Percentiles rank a stretch among this genome's conserved stretches.
phyloP scores from a whole-genome alignment of 2,797 vertebrate genomes.

The Sebastes dallii region DNA sequence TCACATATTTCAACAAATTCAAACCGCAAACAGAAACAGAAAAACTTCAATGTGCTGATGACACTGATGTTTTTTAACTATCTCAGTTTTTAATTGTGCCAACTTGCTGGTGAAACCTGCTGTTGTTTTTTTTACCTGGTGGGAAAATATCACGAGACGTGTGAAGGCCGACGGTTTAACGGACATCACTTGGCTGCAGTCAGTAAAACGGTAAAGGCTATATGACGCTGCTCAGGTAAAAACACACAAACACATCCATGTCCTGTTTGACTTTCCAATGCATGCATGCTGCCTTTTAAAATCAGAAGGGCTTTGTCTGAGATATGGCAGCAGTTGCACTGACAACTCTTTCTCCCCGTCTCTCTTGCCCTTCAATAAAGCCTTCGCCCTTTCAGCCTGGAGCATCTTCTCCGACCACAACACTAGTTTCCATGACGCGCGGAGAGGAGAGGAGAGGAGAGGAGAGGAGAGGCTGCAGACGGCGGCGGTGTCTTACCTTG shows the following conservation, averaged over 20 bases:
- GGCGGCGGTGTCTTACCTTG: slow-evolving; percentile 63
- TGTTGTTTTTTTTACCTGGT: slow-evolving; percentile 6
- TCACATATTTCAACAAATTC: neutral
- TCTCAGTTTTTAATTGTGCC: neutral
- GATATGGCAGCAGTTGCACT: neutral
- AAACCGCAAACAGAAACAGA: neutral
- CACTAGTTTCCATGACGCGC: slow-evolving; percentile 5
- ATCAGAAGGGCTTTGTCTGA: neutral
- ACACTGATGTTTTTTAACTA: neutral
- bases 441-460: neutral
- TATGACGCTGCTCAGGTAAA: slow-evolving; percentile 47
- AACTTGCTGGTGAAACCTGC: neutral
- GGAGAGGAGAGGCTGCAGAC: slow-evolving; percentile 21
- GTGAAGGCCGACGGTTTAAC: slow-evolving; percentile 45
- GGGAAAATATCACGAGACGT: neutral
- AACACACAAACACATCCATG: slow-evolving; percentile 9
- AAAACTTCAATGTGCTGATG: slow-evolving; percentile 17
- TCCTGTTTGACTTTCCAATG: slow-evolving; percentile 54
- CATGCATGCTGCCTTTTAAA: slow-evolving; percentile 3
- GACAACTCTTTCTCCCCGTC: slow-evolving; percentile 43
- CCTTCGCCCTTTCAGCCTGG: slow-evolving; percentile 58
- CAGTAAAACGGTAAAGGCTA: neutral
- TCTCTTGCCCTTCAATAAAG: slow-evolving; percentile 66
- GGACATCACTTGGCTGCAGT: slow-evolving; percentile 40
- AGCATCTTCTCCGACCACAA: slow-evolving; percentile 16